These are phyloP conservation scores for Grammomys dolichurus DNA, from an alignment of 2,113 vertebrate genomes.

Conservation along the genomic window DNA sequence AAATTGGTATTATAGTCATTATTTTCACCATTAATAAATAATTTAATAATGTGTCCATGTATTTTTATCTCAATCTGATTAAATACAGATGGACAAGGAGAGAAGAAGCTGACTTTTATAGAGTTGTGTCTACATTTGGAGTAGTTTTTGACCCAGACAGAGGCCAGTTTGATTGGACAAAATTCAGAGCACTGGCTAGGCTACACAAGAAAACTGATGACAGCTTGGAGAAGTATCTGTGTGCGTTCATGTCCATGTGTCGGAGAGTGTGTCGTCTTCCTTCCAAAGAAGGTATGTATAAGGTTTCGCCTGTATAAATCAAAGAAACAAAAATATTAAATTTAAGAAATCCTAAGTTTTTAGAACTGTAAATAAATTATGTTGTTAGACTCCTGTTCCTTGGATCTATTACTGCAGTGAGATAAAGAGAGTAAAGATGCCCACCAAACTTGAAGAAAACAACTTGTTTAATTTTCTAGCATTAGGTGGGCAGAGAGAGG, in stretches of 20 bases:
- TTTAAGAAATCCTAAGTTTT: constrained; percentile 24
- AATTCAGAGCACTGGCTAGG: constrained; percentile 98
- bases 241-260: constrained; percentile 98
- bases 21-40: constrained; percentile 44
- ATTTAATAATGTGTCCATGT: constrained; percentile 46
- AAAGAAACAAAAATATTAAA: constrained; percentile 40
- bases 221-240: constrained; percentile 98
- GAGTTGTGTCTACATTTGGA: constrained; percentile 98
- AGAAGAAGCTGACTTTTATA: constrained; percentile 99
- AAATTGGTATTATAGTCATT: constrained; percentile 14
- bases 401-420: constrained; percentile 35
- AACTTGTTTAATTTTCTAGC: not conserved
- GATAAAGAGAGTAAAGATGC: constrained; percentile 3
- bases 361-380: constrained; percentile 42
- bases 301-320: not conserved
- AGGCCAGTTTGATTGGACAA: constrained; percentile 97
- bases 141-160: constrained; percentile 97
- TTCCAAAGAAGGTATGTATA: constrained; percentile 92
- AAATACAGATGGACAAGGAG: constrained; percentile 95
- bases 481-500: not conserved
- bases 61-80: constrained; percentile 53
- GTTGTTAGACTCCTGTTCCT: not conserved
- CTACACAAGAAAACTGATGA: constrained; percentile 99
- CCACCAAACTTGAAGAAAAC: constrained; percentile 27
- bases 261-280: constrained; percentile 96